phyloP scores from a whole-genome alignment of 2,888 invertebrate species.

The Poecilobothrus nobilitatus region DNA sequence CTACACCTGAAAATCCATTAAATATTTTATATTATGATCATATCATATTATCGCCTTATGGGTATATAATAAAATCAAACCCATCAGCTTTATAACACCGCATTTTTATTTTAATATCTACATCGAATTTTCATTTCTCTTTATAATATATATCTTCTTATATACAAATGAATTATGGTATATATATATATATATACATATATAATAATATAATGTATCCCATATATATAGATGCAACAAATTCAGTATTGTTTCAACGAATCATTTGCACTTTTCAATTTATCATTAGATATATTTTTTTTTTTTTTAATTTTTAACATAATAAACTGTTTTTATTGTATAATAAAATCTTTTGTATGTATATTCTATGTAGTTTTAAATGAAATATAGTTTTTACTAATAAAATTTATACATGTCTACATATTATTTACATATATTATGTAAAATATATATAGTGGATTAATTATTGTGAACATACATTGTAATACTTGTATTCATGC shows the following conservation, averaged over 20 bases:
- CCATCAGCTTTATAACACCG: slow-evolving; percentile 4
- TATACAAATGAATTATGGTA: not conserved
- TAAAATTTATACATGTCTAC: not conserved
- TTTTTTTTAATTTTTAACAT: too few relatives aligned
- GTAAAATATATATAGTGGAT: too few relatives aligned
- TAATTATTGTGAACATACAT: too few relatives aligned
- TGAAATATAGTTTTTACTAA: too few relatives aligned
- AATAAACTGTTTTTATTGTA: too few relatives aligned
- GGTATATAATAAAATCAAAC: slow-evolving; percentile 3
- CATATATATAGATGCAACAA: not conserved
- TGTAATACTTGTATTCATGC: too few relatives aligned
- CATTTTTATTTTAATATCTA: not conserved
- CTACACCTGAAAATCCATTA: too few relatives aligned
- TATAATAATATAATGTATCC: not conserved
- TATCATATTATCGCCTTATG: slow-evolving; percentile 3
- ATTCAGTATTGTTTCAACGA: not conserved
- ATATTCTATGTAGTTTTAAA: too few relatives aligned
- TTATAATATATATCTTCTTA: not conserved
- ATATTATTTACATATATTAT: too few relatives aligned
- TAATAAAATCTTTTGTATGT: too few relatives aligned
- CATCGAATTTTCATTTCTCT: not conserved
- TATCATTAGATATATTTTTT: too few relatives aligned
- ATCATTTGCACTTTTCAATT: not conserved
- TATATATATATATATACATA: not conserved
- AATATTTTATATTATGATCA: not conserved